A percentile compares a stretch with the other conserved stretches of the same genome.
phyloP scores from a whole-genome alignment of 2,797 vertebrate species.

The Sebastes paucispinis region DNA sequence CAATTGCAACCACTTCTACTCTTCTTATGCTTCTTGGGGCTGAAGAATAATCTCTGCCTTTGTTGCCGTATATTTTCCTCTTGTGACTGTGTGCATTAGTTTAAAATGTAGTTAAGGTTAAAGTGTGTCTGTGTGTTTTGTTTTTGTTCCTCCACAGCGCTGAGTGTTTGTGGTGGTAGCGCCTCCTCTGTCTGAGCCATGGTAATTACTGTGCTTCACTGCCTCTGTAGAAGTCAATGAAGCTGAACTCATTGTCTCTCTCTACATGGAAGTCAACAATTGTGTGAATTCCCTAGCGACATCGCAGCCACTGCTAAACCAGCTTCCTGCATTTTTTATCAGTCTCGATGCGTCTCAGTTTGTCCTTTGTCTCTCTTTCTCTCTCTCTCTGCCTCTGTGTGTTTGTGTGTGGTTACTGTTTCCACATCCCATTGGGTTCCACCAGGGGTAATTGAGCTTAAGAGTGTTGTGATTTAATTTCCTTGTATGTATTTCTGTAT shows the following conservation, averaged over 20 bases:
- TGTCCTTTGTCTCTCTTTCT: conserved; percentile 46
- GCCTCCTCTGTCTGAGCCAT: conserved; percentile 63
- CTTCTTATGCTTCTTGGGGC: neutral
- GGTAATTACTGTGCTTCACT: conserved; percentile 80
- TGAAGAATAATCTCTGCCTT: conserved; percentile 10
- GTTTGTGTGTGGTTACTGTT: conserved; percentile 27
- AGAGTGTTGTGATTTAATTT: conserved; percentile 58
- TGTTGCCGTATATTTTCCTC: conserved; percentile 1
- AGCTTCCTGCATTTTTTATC: conserved; percentile 70
- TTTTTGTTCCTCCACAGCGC: conserved; percentile 10
- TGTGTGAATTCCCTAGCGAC: conserved; percentile 73
- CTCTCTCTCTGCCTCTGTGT: neutral
- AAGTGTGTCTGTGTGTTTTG: neutral
- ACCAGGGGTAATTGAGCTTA: conserved; percentile 63
- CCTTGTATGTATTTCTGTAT: conserved; percentile 57
- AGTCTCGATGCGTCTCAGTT: conserved; percentile 56
- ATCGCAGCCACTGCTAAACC: conserved; percentile 64
- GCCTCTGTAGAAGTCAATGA: conserved; percentile 77
- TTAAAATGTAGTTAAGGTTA: conserved; percentile 31
- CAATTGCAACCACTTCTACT: conserved; percentile 26
- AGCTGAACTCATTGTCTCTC: conserved; percentile 80
- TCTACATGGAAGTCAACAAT: conserved; percentile 79
- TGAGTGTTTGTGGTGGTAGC: conserved; percentile 54
- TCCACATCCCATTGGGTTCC: conserved; percentile 50
- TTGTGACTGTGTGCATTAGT: conserved; percentile 11